phyloP scores from a whole-genome alignment of 1,140 invertebrate genomes.

The Lepidurus arcticus region DNA sequence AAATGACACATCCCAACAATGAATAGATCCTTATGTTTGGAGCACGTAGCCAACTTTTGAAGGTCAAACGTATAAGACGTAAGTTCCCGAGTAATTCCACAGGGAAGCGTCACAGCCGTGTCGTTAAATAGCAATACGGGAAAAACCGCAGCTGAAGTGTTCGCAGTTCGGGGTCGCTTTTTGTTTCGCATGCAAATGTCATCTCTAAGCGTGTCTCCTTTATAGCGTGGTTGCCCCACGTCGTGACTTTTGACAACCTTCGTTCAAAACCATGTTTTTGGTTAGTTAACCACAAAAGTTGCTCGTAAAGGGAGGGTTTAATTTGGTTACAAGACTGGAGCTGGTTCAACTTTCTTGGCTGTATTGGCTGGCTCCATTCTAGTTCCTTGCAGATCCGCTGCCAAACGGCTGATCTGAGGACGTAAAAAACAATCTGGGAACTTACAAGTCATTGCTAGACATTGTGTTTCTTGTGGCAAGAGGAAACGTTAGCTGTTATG shows the following conservation, averaged over 20 bases:
- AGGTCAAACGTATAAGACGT: background rate
- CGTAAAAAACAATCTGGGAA: too few relatives aligned
- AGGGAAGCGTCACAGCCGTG: background rate
- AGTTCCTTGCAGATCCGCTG: too few relatives aligned
- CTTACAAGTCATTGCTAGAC: too few relatives aligned
- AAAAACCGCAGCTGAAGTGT: background rate
- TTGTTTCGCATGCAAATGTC: background rate
- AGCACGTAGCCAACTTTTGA: background rate
- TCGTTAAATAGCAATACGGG: background rate
- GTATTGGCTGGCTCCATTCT: too few relatives aligned
- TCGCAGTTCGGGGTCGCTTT: background rate
- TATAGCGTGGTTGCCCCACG: background rate
- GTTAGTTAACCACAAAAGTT: constrained; percentile 9
- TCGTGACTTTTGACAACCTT: background rate
- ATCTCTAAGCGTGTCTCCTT: background rate
- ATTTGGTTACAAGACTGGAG: too few relatives aligned
- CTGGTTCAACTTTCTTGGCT: too few relatives aligned
- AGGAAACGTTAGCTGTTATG: too few relatives aligned
- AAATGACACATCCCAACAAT: background rate
- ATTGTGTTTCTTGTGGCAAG: too few relatives aligned
- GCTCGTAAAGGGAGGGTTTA: background rate
- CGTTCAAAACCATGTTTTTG: background rate
- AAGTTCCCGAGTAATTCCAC: background rate
- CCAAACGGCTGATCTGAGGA: too few relatives aligned
- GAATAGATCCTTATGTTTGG: too few relatives aligned